Conservation (phyloP, 2,113 vertebrate species). For the Tupaia tana region DNA sequence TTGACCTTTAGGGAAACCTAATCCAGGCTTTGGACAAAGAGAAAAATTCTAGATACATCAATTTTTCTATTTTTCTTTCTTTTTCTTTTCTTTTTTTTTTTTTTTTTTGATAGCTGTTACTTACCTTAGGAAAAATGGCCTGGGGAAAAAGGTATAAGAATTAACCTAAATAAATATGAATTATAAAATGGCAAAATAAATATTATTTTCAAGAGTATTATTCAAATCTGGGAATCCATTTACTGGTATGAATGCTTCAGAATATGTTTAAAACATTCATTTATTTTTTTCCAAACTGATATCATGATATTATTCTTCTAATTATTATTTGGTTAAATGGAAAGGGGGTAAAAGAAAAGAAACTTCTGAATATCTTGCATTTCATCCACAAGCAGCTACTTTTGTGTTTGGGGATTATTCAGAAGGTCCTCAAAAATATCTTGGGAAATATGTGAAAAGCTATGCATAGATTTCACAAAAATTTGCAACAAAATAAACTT, state of each 20-base stretch:
- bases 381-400: constrained; percentile 2
- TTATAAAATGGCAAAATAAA: background rate
- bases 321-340: background rate
- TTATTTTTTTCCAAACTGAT: background rate
- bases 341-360: background rate
- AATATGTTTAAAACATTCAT: background rate
- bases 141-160: constrained; percentile 28
- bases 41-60: background rate
- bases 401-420: background rate
- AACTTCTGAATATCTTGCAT: background rate
- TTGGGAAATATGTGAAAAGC: too few relatives aligned
- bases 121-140: background rate
- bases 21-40: background rate
- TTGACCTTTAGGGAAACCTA: background rate
- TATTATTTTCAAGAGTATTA: background rate
- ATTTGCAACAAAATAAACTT: too few relatives aligned
- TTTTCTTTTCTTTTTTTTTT: background rate
- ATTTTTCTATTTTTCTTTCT: too few relatives aligned
- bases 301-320: background rate
- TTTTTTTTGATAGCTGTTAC: background rate
- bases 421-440: too few relatives aligned
- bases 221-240: background rate
- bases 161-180: background rate
- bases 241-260: background rate
- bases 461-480: too few relatives aligned